Base-by-base conservation (phyloP, 2,888 invertebrate species). In the Torymus tubicola region DNA sequence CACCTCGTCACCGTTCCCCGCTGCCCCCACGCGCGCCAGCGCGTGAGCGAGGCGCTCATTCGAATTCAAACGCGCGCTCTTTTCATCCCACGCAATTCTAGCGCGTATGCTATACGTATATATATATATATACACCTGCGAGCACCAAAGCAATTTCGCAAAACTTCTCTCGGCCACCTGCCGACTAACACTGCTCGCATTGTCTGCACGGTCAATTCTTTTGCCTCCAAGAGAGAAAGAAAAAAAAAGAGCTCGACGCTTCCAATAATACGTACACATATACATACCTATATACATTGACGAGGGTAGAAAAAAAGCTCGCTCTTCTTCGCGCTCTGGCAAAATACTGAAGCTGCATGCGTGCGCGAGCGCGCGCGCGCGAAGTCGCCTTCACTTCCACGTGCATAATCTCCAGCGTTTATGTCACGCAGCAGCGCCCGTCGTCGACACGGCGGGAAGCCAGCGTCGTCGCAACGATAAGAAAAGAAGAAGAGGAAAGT, bases 351-450 rank as follows among this genome's bases (percentile, higher is more conserved):
- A 42, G 42, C 42, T 42, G 12, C 5, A 52, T 14, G 21, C 50
- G 16, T 12, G 10, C n/a, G 21, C 57, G n/a, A 70, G 18, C 64
- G 53, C 16, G 13, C 21, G 31, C 21, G 42, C 57, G 21, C 57
- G n/a, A 70, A 70, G 57, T 2, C 12, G 57, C 24, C 14, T 10
- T 8, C 2, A 24, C 2, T 24, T 18, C 63, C 70, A 70, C 77
- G 70, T 77, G 70, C 64, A 55, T 70, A 77, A 63, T 78, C 58
- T 71, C 50, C 14, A 16, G 55, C 50, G 57, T 77, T 64, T 77
- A 70, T 77, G 72, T 55, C 60, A 78, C 18, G 31, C 55, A 57
- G 53, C 55, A 57, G 72, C 42, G 67, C 52, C 21, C n/a, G 21
- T 14, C 8, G 55, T 14, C 8, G 55, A 42, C 13, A 50, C 50